phyloP scores from a whole-genome alignment of 2,113 vertebrate species.

The Carollia perspicillata region DNA sequence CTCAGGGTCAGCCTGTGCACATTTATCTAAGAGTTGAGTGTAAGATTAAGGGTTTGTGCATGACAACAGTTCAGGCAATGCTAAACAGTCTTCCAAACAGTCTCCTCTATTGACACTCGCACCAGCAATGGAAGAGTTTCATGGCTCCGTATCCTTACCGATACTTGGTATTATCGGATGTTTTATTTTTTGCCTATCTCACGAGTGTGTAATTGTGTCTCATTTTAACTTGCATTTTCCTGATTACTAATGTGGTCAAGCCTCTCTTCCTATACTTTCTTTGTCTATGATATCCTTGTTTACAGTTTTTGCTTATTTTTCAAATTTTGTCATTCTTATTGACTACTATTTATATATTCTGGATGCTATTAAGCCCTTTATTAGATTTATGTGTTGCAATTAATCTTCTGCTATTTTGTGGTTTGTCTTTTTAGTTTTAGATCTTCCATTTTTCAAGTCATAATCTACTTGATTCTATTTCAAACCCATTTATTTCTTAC shows the following conservation, averaged over 20 bases:
- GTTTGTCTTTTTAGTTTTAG: background rate
- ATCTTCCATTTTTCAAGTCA: background rate
- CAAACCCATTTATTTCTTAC: background rate
- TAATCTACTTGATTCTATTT: background rate
- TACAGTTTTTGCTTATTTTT: background rate
- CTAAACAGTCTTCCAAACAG: background rate
- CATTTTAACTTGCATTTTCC: background rate
- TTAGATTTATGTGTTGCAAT: background rate
- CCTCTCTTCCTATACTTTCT: background rate
- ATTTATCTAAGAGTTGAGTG: background rate
- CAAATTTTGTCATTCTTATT: background rate
- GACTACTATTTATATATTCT: background rate
- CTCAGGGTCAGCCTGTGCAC: background rate
- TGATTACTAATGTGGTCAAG: background rate
- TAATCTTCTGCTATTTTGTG: background rate
- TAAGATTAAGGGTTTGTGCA: background rate
- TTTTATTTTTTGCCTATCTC: background rate
- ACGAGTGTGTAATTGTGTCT: background rate
- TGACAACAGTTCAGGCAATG: background rate
- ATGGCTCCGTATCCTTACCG: background rate
- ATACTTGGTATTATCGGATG: background rate
- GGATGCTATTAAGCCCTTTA: background rate
- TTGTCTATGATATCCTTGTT: background rate
- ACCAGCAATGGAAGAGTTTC: background rate
- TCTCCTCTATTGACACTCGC: background rate